Base-by-base conservation (phyloP, 1,140 invertebrate species). In the Hyles euphorbiae region DNA sequence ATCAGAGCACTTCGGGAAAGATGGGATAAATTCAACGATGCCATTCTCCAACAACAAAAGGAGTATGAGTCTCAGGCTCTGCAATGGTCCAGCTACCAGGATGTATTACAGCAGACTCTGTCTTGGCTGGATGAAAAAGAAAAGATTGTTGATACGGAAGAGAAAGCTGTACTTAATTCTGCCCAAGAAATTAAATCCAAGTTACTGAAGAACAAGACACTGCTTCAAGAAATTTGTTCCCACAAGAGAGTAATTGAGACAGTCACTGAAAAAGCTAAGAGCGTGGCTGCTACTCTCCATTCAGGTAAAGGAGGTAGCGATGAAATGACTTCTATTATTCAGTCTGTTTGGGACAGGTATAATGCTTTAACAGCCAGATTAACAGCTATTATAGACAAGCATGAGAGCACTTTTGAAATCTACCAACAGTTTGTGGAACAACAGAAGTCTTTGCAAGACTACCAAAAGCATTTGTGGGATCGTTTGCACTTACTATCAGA, bases 201-300 rank as follows among this genome's bases (percentile, higher is more conserved):
- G 83, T 85, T 98, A 51, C 91, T 97, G 46, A 97, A 97, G 78
- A 93, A 95, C 69, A 97, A 97, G 92, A 94, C 94, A 1, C 90
- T 94, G 46, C 91, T 96, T 34, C 97, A 98, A 90, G 98, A 99
- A 88, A 96, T 98, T 10, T 87, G 94, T 22, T 95, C 95, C 0
- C 96, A 98, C 74, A 98, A 97, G 80, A 90, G 97, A 60, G 93
- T 97, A 33, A 93, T 99, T 50, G 97, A 98, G 87, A 94, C 94
- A 2, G 92, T 98, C 1, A 94, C 94, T 5, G 96, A 98, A 77
- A 98, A 97, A 88, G 96, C 96, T 0, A 93, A 95, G 69, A 91
- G 90, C 51, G 58, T 90, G 82, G 69, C 91, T 89, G 83, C 88
- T 65, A 85, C 78, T 48, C 80, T 91, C 47, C 91, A 89, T 54